Base-by-base conservation (phyloP, 2,888 invertebrate genomes). In the Trachelus troglodyta region DNA sequence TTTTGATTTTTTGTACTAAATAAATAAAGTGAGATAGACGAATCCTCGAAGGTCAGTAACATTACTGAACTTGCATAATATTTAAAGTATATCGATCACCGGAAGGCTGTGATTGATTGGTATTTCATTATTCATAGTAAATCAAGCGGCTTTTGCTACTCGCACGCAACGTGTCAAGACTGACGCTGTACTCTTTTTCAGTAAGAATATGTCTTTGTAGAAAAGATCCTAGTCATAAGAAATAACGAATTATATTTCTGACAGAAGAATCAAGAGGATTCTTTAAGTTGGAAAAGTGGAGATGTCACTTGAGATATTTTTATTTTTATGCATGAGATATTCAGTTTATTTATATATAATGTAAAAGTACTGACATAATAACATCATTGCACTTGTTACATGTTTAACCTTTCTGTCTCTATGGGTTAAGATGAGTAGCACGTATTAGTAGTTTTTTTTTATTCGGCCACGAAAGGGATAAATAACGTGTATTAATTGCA, bases 251-350 rank as follows among this genome's bases (percentile, higher is more conserved):
- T 56, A 2, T 9, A 56, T 9, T 56, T 56, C 2, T 56, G 23
- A 23, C 56, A 23, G 9, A 56, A 56, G 0, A 56, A 15, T 56
- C 9, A 40, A 40, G 15, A 15, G 40, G 6, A 15, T 15, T 40
- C 15, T 40, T 40, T 40, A 15, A 40, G 15, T 1, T 40, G 15
- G 9, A 31, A 74, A 77, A 74, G 35, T 69, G 35, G 35, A 37
- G 31, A 37, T 30, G 34, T 74, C 74, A 69, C 69, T 74, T 69
- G 34, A 69, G 33, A 34, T 69, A 74, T 74, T 73, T 77, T 40
- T 34, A 68, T n/a, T 33, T 73, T 68, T 69, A 12, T 23, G 30
- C 68, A 35, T 74, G 30, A 4, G 12, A 30, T 35, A 69, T 69
- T 74, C 33, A 11, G n/a, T 31, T n/a, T 56, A 76, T 33, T 76